A percentile compares a stretch with the other conserved stretches of the same genome.
phyloP scores from a whole-genome alignment of 2,113 vertebrate species.

The Stegastes partitus region DNA sequence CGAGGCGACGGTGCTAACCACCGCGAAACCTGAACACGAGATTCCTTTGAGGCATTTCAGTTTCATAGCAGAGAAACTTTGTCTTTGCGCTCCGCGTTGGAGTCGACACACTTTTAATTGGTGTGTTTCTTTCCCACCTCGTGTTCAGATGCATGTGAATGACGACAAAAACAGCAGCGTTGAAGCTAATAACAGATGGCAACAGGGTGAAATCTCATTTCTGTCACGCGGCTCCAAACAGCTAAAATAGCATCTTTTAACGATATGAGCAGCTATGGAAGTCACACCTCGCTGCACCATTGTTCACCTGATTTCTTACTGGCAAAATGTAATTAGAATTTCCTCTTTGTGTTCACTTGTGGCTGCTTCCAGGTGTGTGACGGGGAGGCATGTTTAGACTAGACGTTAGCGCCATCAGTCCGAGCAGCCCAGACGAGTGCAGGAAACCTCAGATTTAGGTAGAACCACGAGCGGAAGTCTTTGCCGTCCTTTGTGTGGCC shows the following conservation, averaged over 20 bases:
- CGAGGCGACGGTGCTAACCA: no score
- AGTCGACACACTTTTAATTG: constrained; percentile 1
- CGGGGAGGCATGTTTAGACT: constrained; percentile 1
- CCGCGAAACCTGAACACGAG: no score
- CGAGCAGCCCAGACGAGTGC: background rate
- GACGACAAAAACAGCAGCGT: no score
- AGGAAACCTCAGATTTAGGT: constrained; percentile 22
- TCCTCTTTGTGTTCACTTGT: constrained; percentile 19
- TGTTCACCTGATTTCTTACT: constrained; percentile 23
- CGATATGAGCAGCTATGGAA: constrained; percentile 51
- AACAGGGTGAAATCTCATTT: constrained; percentile 28
- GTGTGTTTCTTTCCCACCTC: constrained; percentile 5
- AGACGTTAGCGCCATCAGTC: constrained; percentile 16
- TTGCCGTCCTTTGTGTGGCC: constrained; percentile 18
- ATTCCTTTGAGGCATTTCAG: no score
- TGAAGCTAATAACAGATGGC: constrained; percentile 25
- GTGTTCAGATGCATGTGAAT: background rate
- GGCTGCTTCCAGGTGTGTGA: background rate
- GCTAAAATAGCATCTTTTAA: constrained; percentile 13
- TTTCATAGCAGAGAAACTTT: no score
- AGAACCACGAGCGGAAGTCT: constrained; percentile 14
- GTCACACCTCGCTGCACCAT: constrained; percentile 13
- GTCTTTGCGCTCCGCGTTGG: background rate
- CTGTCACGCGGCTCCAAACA: constrained; percentile 32
- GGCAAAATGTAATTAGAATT: constrained; percentile 40